phyloP scores from a whole-genome alignment of 2,797 vertebrate genomes.

The Balearica regulorum region DNA sequence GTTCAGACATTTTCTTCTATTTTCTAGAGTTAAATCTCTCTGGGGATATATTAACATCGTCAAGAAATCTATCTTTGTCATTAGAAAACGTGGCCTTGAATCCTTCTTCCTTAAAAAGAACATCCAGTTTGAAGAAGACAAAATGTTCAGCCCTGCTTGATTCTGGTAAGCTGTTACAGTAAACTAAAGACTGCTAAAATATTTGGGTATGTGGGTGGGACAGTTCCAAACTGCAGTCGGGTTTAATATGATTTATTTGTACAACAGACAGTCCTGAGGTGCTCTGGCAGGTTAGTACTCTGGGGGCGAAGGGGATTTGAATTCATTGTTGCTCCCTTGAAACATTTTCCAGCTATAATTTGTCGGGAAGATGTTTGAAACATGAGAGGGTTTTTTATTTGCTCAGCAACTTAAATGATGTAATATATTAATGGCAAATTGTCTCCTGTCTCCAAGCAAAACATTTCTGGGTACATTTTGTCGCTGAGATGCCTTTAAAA shows the following conservation, averaged over 20 bases:
- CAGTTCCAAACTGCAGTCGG: not conserved
- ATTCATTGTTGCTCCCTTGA: not conserved
- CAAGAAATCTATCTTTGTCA: conserved; percentile 49
- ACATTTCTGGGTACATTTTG: not conserved
- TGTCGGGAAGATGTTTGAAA: not conserved
- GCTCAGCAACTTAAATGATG: not conserved
- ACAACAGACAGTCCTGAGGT: not conserved
- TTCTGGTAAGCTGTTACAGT: conserved; percentile 72
- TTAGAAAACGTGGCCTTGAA: conserved; percentile 67
- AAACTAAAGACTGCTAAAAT: not conserved
- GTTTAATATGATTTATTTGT: not conserved
- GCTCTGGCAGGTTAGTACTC: not conserved
- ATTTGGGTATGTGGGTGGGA: accelerated
- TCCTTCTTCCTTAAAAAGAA: conserved; percentile 73
- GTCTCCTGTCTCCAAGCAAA: not conserved
- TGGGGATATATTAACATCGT: conserved; percentile 55
- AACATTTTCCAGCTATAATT: not conserved
- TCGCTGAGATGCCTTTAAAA: not conserved
- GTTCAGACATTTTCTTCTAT: not conserved
- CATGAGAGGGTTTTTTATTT: not conserved
- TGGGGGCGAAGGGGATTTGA: not conserved
- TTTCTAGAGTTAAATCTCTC: conserved; percentile 72
- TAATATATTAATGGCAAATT: not conserved
- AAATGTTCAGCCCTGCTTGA: conserved; percentile 69
- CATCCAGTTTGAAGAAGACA: conserved; percentile 77